Evolutionary conservation across 1,140 invertebrate species (phyloP), one percentile per base, ranked within the genome.

Genomic region (Bombus waltoni): DNA sequence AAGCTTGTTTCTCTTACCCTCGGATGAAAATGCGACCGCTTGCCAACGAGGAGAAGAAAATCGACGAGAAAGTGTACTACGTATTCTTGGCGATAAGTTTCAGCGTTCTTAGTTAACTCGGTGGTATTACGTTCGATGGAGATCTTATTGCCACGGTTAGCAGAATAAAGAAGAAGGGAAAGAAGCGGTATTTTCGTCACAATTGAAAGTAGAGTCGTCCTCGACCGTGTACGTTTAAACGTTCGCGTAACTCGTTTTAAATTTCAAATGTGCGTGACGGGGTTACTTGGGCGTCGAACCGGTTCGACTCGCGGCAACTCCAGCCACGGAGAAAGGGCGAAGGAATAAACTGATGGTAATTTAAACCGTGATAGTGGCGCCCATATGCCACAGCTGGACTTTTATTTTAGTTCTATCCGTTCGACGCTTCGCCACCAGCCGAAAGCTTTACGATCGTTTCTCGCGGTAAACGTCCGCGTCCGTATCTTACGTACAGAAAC

Each of bases 261-360:
- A 62, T 71, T 79, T 87, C 40, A 70, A 68, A 77, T 68, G 72
- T 18, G n/a, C 62, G 62, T 11, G 40, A 44, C 77, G 40, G 40
- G 25, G 47, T 59, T 59, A 42, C 22, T 73, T 40, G 3, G n/a
- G 22, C 47, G 28, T 35, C 40, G 71, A 44, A 73, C 15, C 42
- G 71, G 71, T 44, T 13, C 22, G 3, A 10, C 10, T 28, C 35
- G 38, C 28, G 28, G 2, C 11, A n/a, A 65, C 38, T 62, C 5
- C 70, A 28, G n/a, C 5, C 25, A 6, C 18, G 22, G 28, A 18
- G 78, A 35, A 66, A 66, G 77, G 78, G 78, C 38, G 79, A 57
- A 68, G 57, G 78, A 81, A 78, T 68, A 81, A 85, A 81, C 62
- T 57, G 84, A 85, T 81, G 57, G 79, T 57, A 85, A 81, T 81